Base-by-base conservation (phyloP, 2,113 vertebrate species). In the Alaudala cheleensis region DNA sequence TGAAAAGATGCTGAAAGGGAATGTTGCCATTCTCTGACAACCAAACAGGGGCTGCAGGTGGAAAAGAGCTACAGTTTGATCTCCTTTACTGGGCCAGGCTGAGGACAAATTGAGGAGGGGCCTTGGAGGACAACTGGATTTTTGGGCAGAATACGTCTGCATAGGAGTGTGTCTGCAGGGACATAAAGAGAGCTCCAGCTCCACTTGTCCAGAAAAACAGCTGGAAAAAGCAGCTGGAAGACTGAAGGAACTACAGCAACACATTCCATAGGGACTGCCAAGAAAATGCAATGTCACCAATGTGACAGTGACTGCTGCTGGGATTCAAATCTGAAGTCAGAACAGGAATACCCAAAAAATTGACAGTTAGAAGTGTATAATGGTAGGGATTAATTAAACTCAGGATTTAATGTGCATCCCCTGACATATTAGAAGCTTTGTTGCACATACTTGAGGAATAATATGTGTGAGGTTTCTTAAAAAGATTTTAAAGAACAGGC, bases 361-460 rank as follows among this genome's bases (percentile, higher is more conserved):
- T 49, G 66, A 64, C 39, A 89, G 25, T 34, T 26, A 78, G 31
- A 69, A 66, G 44, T 45, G 53, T 26, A 47, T 71, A 88, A 95
- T 67, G 65, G 37, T 10, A 66, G 16, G 81, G 85, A 89, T 92
- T 94, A 91, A 95, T 92, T 87, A 93, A 67, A 88, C 19, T 73
- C 40, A 16, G 72, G 42, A 14, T 12, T 81, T 60, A 64, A 18
- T 54, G 20, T 65, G 20, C 64, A 60, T 91, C 34, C 67, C 66
- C 50, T 91, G 65, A 77, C 71, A 86, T 29, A 57, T 93, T 33
- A 66, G 70, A 91, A 89, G 58, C 37, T 95, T 81, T 96, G 28
- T 69, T 89, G 21, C 45, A 72, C 70, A 24, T 88, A 86, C 67
- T 88, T 64, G 67, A 92, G 71, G 65, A 92, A 74, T 31, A 80